These are phyloP conservation scores for Eilema sororculum DNA, from an alignment of 2,888 invertebrate genomes.

Conservation along the genomic window DNA sequence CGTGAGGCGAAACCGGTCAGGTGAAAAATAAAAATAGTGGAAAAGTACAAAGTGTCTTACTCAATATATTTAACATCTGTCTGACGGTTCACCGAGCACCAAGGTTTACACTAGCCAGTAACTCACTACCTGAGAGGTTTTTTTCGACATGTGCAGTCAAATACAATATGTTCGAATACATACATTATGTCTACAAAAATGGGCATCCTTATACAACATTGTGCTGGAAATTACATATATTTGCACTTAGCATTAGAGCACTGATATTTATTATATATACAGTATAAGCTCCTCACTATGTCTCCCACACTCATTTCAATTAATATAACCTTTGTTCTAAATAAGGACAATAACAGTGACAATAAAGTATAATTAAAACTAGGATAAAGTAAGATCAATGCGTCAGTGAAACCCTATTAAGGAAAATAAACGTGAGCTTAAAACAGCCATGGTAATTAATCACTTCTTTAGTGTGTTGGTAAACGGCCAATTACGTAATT, in stretches of 20 bases:
- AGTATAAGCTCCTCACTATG: not conserved
- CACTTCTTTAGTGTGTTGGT: conserved; percentile 35
- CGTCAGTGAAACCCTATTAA: conserved; percentile 22
- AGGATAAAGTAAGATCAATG: conserved; percentile 35
- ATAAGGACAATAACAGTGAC: not conserved
- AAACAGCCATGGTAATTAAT: conserved; percentile 41
- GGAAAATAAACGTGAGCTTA: conserved; percentile 33
- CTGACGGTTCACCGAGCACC: not conserved
- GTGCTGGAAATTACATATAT: not conserved
- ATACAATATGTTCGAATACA: too few species aligned
- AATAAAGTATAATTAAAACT: conserved; percentile 27
- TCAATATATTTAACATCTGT: too few species aligned
- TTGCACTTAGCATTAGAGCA: not conserved
- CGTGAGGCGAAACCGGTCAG: too few species aligned
- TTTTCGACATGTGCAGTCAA: too few species aligned
- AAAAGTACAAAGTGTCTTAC: too few species aligned
- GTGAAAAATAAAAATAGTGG: too few species aligned
- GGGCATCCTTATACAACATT: not conserved
- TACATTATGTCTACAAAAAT: not conserved
- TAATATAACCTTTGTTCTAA: conserved; percentile 7
- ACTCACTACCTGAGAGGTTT: too few species aligned
- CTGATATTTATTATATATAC: not conserved
- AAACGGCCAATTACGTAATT: conserved; percentile 36
- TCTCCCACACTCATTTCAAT: not conserved
- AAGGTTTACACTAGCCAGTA: too few species aligned